Evolutionary conservation across 2,113 vertebrate genomes (phyloP).

Genomic region (Hylia prasina): DNA sequence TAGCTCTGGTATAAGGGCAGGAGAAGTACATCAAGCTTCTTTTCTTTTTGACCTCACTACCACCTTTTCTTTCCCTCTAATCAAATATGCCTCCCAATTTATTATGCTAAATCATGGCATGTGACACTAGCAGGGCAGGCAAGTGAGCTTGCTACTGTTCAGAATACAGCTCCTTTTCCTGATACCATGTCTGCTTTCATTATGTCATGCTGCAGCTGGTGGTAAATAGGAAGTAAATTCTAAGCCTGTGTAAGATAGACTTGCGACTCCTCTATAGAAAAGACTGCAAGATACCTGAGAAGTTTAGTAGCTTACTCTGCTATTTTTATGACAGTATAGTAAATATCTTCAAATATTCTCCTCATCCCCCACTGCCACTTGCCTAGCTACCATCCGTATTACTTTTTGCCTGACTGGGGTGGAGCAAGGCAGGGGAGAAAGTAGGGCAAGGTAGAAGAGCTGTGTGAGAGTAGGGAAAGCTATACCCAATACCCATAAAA

Average conservation of each 20-base stretch:
- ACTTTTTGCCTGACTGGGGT: conserved; percentile 4
- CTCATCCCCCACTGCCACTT: conserved; percentile 9
- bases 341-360: conserved; percentile 56
- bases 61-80: neutral
- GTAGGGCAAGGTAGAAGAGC: conserved; percentile 64
- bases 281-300: conserved; percentile 57
- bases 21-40: neutral
- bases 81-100: neutral
- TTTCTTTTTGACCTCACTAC: neutral
- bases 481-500: conserved; percentile 76
- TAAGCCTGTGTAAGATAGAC: conserved; percentile 28
- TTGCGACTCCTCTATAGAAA: conserved; percentile 43
- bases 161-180: neutral
- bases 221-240: conserved; percentile 46
- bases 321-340: conserved; percentile 50
- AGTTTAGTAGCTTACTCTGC: conserved; percentile 52
- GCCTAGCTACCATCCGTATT: conserved; percentile 16
- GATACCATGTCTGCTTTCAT: neutral
- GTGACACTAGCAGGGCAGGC: fast-evolving
- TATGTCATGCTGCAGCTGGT: neutral
- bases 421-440: conserved; percentile 32
- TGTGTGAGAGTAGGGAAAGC: conserved; percentile 17
- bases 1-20: neutral
- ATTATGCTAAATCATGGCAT: neutral
- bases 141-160: neutral